Evolutionary conservation across 1,140 invertebrate species (phyloP).

Genomic region (Cotesia vestalis): DNA sequence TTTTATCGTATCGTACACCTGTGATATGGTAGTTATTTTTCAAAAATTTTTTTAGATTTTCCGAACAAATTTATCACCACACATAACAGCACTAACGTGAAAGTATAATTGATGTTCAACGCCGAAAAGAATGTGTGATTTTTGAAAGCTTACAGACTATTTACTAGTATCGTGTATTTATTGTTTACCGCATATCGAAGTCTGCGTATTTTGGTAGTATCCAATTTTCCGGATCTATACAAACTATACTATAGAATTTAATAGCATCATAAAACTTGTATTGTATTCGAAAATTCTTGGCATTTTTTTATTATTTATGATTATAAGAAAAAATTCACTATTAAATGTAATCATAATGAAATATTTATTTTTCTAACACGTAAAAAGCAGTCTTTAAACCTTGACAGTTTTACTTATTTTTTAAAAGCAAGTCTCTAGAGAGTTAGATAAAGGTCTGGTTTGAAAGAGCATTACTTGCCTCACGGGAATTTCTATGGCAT

Average conservation of each 20-base stretch:
- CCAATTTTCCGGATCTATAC: constrained; percentile 30
- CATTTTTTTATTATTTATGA: not conserved
- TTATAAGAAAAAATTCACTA: not conserved
- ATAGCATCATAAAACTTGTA: not conserved
- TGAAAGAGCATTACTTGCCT: constrained; percentile 3
- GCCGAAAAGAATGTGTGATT: too few species aligned
- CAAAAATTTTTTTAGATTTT: not conserved
- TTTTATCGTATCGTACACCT: not conserved
- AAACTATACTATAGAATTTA: not conserved
- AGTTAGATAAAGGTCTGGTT: not conserved
- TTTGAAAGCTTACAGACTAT: too few species aligned
- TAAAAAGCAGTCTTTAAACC: too few species aligned
- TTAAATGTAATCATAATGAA: too few species aligned
- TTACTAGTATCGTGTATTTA: constrained; percentile 8
- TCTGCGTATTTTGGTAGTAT: constrained; percentile 22
- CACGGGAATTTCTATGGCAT: constrained; percentile 19
- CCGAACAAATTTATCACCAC: too few species aligned
- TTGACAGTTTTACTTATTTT: too few species aligned
- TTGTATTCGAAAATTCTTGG: not conserved
- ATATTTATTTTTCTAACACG: too few species aligned
- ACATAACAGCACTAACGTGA: too few species aligned
- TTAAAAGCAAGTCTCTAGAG: too few species aligned
- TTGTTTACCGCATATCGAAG: constrained; percentile 13
- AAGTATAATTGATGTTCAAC: not conserved
- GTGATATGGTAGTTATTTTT: constrained; percentile 7